Percentiles rank a stretch among this genome's conserved stretches.
phyloP scores from a whole-genome alignment of 1,140 invertebrate species.

The Coelopa frigida region DNA sequence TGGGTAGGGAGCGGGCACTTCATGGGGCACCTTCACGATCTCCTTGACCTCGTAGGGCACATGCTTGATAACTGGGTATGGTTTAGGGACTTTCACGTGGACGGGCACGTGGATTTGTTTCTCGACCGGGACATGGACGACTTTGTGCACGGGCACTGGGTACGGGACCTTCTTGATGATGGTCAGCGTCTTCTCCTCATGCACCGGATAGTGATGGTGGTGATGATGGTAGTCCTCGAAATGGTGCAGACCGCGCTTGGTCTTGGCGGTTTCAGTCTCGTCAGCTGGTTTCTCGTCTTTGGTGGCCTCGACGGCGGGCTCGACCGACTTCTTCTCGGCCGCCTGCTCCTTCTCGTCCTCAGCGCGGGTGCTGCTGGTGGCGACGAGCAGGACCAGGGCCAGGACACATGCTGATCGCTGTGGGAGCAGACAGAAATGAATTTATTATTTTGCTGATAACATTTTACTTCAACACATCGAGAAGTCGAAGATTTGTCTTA shows the following conservation, averaged over 20 bases:
- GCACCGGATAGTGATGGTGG: constrained; percentile 34
- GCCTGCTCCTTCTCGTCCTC: constrained; percentile 42
- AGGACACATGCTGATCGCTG: constrained; percentile 46
- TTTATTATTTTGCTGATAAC: no score
- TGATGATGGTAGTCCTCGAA: constrained; percentile 47
- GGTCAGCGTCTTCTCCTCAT: constrained; percentile 65
- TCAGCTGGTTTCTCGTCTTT: constrained; percentile 40
- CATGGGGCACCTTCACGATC: constrained; percentile 55
- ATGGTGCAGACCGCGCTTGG: constrained; percentile 57
- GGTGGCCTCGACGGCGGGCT: constrained; percentile 46
- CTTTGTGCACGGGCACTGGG: constrained; percentile 56
- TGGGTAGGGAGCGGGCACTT: constrained; percentile 56
- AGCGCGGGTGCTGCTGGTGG: constrained; percentile 40
- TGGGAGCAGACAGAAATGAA: constrained; percentile 10
- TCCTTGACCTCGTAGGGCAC: constrained; percentile 58
- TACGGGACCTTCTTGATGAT: constrained; percentile 63
- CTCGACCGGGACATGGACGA: constrained; percentile 50
- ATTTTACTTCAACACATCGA: no score
- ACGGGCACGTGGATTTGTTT: constrained; percentile 52
- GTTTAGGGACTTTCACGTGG: constrained; percentile 52
- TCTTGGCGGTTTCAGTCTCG: constrained; percentile 53
- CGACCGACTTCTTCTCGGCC: constrained; percentile 45
- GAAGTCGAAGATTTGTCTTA: no score
- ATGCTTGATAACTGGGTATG: constrained; percentile 57
- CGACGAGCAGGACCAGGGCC: constrained; percentile 47